A percentile compares a stretch with the other conserved stretches of the same genome.
phyloP scores from a whole-genome alignment of 2,113 vertebrate genomes.

The Morone saxatilis region DNA sequence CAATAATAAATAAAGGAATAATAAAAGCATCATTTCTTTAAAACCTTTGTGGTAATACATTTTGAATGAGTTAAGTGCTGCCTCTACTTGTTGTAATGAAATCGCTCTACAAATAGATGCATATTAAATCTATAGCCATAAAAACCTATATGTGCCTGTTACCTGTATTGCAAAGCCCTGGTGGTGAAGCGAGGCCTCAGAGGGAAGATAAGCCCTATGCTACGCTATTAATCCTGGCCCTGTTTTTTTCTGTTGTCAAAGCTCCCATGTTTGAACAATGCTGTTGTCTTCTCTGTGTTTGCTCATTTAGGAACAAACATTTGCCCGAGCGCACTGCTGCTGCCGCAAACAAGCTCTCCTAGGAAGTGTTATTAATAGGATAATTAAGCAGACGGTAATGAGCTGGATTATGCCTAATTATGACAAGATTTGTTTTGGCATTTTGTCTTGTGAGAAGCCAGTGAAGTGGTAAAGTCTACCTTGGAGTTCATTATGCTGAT shows the following conservation, averaged over 20 bases:
- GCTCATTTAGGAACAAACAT: slow-evolving; percentile 99
- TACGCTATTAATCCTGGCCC: slow-evolving; percentile 81
- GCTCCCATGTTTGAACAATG: slow-evolving; percentile 91
- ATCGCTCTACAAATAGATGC: neutral
- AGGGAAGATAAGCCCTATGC: slow-evolving; percentile 67
- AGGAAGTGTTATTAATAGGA: slow-evolving; percentile 99
- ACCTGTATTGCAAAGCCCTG: slow-evolving; percentile 52
- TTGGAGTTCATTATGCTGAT: slow-evolving; percentile 93
- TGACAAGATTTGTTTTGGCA: slow-evolving; percentile 99
- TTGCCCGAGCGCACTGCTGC: slow-evolving; percentile 88
- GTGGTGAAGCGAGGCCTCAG: slow-evolving; percentile 38
- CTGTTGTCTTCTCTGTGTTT: slow-evolving; percentile 97
- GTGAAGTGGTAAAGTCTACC: slow-evolving; percentile 95
- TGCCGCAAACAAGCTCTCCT: slow-evolving; percentile 93
- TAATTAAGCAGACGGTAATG: slow-evolving; percentile 99
- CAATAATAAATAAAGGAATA: no score
- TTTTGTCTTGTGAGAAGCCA: slow-evolving; percentile 91
- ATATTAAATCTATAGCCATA: slow-evolving; percentile 19
- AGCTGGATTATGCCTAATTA: slow-evolving; percentile 99
- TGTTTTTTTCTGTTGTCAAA: slow-evolving; percentile 85
- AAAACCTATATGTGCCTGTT: slow-evolving; percentile 28
- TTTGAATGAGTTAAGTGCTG: neutral
- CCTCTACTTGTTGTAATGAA: neutral
- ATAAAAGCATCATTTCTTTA: neutral
- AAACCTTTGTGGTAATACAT: neutral